Evolutionary conservation across 2,113 vertebrate genomes (phyloP).

Genomic region (Otocyon megalotis): DNA sequence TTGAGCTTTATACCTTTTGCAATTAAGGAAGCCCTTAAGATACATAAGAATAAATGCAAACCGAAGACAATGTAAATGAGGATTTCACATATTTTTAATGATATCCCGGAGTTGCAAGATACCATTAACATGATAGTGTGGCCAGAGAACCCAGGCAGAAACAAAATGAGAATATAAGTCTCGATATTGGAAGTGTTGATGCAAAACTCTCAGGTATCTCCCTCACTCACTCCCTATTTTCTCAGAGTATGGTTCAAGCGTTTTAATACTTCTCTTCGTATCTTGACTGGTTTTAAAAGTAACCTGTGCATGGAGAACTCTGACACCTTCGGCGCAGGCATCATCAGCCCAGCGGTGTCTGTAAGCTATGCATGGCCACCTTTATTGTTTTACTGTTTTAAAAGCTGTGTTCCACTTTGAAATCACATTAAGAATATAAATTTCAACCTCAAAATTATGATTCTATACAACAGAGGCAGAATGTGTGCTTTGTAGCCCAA

Average conservation of each 20-base stretch:
- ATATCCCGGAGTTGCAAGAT: constrained; percentile 63
- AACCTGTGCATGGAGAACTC: constrained; percentile 73
- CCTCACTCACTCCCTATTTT: constrained; percentile 46
- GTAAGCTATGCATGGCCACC: constrained; percentile 75
- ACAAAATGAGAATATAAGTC: constrained; percentile 54
- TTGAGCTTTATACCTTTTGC: constrained; percentile 40
- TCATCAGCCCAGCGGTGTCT: constrained; percentile 64
- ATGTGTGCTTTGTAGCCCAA: constrained; percentile 68
- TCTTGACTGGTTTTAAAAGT: constrained; percentile 65
- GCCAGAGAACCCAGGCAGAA: constrained; percentile 56
- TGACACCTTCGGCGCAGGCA: constrained; percentile 24
- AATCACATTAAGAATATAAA: constrained; percentile 81
- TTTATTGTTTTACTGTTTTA: constrained; percentile 82
- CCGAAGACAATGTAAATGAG: constrained; percentile 49
- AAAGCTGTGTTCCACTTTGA: constrained; percentile 68
- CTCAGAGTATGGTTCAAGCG: constrained; percentile 53
- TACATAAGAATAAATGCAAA: constrained; percentile 65
- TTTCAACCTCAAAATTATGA: constrained; percentile 72
- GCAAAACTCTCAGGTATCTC: constrained; percentile 45
- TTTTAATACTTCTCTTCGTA: constrained; percentile 62
- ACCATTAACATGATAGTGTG: constrained; percentile 56
- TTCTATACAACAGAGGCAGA: constrained; percentile 52
- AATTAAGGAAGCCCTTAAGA: constrained; percentile 62
- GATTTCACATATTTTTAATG: constrained; percentile 67
- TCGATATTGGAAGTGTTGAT: constrained; percentile 61